Percentiles rank a stretch among this genome's conserved stretches.
Conservation (phyloP, 2,888 invertebrate genomes). For the Nemotelus pantherinus region DNA sequence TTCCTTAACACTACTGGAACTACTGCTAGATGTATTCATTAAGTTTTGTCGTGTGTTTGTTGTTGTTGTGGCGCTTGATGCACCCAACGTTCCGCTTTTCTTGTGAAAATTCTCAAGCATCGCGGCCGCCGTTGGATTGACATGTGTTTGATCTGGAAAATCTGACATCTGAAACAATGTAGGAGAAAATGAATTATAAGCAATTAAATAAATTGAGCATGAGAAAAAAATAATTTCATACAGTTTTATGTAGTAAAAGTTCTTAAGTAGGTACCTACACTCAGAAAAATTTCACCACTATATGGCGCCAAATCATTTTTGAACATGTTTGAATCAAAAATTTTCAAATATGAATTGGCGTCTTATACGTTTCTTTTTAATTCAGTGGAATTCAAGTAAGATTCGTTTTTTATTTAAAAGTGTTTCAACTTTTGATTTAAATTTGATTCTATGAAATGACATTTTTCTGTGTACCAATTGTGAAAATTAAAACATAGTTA, state of each 20-base stretch:
- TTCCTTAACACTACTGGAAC: constrained; percentile 64
- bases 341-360: too few relatives aligned
- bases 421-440: too few relatives aligned
- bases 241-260: background rate
- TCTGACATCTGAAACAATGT: constrained; percentile 64
- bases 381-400: too few relatives aligned
- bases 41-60: constrained; percentile 65
- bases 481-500: too few relatives aligned
- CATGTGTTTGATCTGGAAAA: constrained; percentile 64
- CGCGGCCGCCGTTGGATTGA: constrained; percentile 70
- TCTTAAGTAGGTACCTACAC: too few relatives aligned
- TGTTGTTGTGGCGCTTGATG: constrained; percentile 56
- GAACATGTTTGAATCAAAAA: too few relatives aligned
- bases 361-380: too few relatives aligned
- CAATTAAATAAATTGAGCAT: constrained; percentile 6
- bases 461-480: too few relatives aligned
- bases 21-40: constrained; percentile 61
- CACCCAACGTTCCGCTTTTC: constrained; percentile 66
- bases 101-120: constrained; percentile 80
- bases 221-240: background rate
- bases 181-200: constrained; percentile 8
- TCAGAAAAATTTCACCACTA: too few relatives aligned
- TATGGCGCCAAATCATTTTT: too few relatives aligned
- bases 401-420: too few relatives aligned
- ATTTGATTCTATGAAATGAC: too few relatives aligned